Base-by-base conservation (phyloP, 2,113 vertebrate genomes). In the Gambusia holbrooki region DNA sequence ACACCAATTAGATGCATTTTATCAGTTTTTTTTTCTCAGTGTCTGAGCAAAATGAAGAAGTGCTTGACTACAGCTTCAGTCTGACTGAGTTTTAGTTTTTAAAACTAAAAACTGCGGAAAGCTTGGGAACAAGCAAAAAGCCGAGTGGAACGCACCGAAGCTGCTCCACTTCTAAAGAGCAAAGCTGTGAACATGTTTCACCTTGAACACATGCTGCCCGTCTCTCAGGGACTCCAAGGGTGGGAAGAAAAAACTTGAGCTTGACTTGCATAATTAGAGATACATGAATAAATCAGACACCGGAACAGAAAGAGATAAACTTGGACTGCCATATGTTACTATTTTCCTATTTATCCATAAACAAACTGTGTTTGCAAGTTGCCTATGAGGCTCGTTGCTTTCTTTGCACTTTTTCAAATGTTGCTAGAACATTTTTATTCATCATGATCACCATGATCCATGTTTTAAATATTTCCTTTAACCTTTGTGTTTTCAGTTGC, bases 261-360 rank as follows among this genome's bases (percentile, higher is more conserved):
- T 62, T 32, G 30, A 74, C 63, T 67, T 71, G 29, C 42, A 67
- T 37, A 76, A 70, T 25, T 62, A 30, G n/a, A 48, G 32, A 48
- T 69, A 32, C 25, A 73, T 54, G 58, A 77, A 69, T 73, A 76
- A 76, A 67, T 63, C 51, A 63, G 9, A 32, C 28, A 48, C 32
- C n/a, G 35, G 48, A 66, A 0, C 68, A 61, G 48, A 85, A 63
- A 69, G 58, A 11, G 37, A 51, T 14, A 29, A 61, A 48, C 19
- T 58, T 14, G 15, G 27, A 32, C 69, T 29, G 27, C 22, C 10
- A n/a, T 25, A 25, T 17, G 10, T 81, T 40, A 11, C 10, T 69
- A 15, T 6, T 63, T 66, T 29, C 27, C 40, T 64, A 27, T 19
- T 42, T 5, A 22, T 3, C 62, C 2, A 17, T 32, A 32, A 63